Conservation (phyloP, 2,113 vertebrate species). For the Cephalopterus ornatus region DNA sequence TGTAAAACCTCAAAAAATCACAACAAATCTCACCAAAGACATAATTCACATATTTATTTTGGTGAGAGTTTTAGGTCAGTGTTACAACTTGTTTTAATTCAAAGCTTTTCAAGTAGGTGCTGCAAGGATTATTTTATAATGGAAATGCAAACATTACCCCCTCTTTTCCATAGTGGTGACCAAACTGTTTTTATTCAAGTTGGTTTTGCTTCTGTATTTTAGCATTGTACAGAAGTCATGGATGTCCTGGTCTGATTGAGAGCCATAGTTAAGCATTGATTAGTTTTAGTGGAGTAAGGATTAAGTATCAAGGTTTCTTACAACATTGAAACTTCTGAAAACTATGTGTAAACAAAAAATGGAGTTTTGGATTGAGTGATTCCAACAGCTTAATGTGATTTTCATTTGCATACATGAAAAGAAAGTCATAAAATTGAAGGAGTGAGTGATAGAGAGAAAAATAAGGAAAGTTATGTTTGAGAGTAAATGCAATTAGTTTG, state of each 20-base stretch:
- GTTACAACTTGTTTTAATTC: neutral
- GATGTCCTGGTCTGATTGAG: neutral
- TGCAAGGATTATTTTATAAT: neutral
- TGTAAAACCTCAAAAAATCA: neutral
- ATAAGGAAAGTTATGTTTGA: neutral
- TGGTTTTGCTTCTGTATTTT: neutral
- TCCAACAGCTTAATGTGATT: neutral
- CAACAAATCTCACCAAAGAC: neutral
- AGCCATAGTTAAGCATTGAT: neutral
- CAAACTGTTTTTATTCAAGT: neutral
- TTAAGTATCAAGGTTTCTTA: neutral
- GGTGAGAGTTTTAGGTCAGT: neutral
- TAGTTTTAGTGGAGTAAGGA: neutral
- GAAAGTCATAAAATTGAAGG: neutral
- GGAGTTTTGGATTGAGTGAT: neutral
- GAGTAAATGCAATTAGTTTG: constrained; percentile 32
- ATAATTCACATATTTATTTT: neutral
- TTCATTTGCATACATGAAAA: neutral
- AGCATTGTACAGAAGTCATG: neutral
- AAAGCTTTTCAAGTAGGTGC: neutral
- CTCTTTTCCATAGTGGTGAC: neutral
- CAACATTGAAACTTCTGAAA: neutral
- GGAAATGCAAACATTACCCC: neutral
- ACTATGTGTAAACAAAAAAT: neutral
- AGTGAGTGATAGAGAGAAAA: neutral